Evolutionary conservation across 1,140 invertebrate genomes (phyloP), one percentile per base, ranked within the genome.

Genomic region (Sitobion miscanthi): DNA sequence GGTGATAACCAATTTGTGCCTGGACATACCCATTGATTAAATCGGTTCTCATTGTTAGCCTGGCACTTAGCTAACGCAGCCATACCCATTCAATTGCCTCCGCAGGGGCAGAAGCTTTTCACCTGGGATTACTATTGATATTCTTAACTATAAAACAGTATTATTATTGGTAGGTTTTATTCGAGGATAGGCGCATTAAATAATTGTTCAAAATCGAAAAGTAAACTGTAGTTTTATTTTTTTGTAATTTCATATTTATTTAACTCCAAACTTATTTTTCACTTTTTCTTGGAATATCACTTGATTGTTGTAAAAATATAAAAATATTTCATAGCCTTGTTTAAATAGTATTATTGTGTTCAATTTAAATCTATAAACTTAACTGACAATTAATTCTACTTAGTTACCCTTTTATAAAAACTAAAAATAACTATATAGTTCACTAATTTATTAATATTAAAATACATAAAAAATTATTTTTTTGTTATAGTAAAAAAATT

Each of bases 21-120:
- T n/a, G 30, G 17, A n/a, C 0, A n/a, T 14, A n/a, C 14, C 5
- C 62, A 4, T 77, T 3, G 62, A 69, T n/a, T 69, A 30, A 69
- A 69, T 11, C 3, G 21, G 30, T n/a, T n/a, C 30, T 69, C 11
- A 14, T n/a, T n/a, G 62, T n/a, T 69, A n/a, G 11, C 11, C 52
- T 21, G 21, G 30, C 11, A n/a, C 4, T 62, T 4, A 11, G 30
- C 7, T 11, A 0, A 9, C 4, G 3, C 8, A 69, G 3, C 62
- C 11, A 69, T n/a, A 69, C 30, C 2, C 11, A 69, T 69, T 52
- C 8, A 14, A 52, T 9, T 62, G 25, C 8, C 25, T 62, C 25
- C 0, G 17, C 3, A 14, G 14, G 62, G 0, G 3, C 2, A 14
- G 11, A 69, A n/a, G 11, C 11, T 0, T 14, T 11, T n/a, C 7